Percentiles rank a stretch among this genome's conserved stretches.
phyloP scores from a whole-genome alignment of 2,113 vertebrate genomes.

The Empidonax alnorum region DNA sequence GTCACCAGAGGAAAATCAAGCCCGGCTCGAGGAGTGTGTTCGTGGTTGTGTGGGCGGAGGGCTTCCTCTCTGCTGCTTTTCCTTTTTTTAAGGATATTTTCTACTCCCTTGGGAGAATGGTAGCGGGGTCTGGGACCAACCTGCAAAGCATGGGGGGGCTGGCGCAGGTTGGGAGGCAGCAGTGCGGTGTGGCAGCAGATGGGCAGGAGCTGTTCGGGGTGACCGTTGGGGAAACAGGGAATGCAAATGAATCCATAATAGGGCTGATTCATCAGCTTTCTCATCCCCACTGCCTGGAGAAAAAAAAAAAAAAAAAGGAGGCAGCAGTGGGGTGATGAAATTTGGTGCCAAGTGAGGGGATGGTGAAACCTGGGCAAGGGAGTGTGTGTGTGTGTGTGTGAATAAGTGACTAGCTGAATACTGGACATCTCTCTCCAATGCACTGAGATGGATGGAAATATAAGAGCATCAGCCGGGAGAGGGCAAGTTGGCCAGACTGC shows the following conservation, averaged over 20 bases:
- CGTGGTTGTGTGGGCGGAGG: slow-evolving; percentile 10
- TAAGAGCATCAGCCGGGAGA: background rate
- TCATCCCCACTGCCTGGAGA: background rate
- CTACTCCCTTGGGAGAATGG: rapidly evolving
- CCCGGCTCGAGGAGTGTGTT: background rate
- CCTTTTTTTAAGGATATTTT: background rate
- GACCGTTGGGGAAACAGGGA: background rate
- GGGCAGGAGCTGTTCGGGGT: background rate
- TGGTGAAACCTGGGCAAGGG: background rate
- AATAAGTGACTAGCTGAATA: background rate
- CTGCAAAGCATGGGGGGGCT: background rate
- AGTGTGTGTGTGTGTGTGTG: background rate
- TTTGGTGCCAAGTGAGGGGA: background rate
- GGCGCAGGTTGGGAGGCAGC: background rate
- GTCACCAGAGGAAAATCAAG: slow-evolving; percentile 60
- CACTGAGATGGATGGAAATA: background rate
- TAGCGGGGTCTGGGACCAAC: background rate
- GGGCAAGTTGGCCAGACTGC: background rate
- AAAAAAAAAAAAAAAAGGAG: background rate
- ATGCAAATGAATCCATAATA: slow-evolving; percentile 21
- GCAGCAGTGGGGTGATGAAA: background rate
- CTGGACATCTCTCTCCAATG: background rate
- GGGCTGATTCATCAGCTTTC: slow-evolving; percentile 36
- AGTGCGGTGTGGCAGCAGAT: background rate
- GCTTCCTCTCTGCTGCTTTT: slow-evolving; percentile 25